Percentiles rank a stretch among this genome's conserved stretches.
These are phyloP conservation scores for Erannis defoliaria DNA, from an alignment of 2,888 invertebrate species.

Conservation along the genomic window DNA sequence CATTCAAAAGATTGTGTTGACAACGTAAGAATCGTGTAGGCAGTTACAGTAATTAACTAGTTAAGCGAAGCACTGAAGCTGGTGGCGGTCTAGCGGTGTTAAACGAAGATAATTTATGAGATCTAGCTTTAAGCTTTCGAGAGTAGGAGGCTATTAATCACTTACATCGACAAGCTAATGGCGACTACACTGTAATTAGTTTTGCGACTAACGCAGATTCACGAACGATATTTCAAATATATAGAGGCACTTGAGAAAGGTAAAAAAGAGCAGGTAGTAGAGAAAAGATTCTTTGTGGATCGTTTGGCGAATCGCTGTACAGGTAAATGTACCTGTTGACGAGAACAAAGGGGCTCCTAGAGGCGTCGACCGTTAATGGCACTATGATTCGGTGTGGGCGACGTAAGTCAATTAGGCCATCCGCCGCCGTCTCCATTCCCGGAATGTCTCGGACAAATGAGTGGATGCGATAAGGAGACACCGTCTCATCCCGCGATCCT, in stretches of 20 bases:
- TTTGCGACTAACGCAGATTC: constrained; percentile 56
- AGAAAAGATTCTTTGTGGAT: constrained; percentile 52
- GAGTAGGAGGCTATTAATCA: constrained; percentile 70
- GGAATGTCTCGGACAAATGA: constrained; percentile 84
- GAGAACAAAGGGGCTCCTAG: constrained; percentile 82
- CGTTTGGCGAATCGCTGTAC: constrained; percentile 66
- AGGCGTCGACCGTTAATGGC: constrained; percentile 78
- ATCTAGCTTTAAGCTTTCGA: constrained; percentile 61
- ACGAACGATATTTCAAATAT: constrained; percentile 66
- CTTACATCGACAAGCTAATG: constrained; percentile 66
- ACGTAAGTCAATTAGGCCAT: constrained; percentile 84
- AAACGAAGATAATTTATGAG: constrained; percentile 64
- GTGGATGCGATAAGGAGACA: constrained; percentile 76
- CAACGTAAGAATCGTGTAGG: constrained; percentile 50
- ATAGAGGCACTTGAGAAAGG: constrained; percentile 57
- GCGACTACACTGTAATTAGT: constrained; percentile 69
- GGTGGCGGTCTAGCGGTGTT: constrained; percentile 52
- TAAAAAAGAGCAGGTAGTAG: constrained; percentile 73
- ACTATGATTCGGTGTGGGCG: constrained; percentile 83
- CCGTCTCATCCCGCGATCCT: constrained; percentile 59
- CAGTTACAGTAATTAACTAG: constrained; percentile 56
- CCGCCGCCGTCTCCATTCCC: constrained; percentile 84
- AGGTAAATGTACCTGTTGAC: constrained; percentile 80
- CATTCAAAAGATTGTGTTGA: constrained; percentile 37
- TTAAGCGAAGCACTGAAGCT: constrained; percentile 53